Evolutionary conservation across 2,113 vertebrate genomes (phyloP).

Genomic region (Danio rerio): GRCz12tu NC_133192.1:10405501-10406000

Average conservation of each 20-base stretch:
- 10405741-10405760: constrained; percentile 81
- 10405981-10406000: constrained; percentile 78
- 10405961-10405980: constrained; percentile 76
- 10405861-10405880: constrained; percentile 84
- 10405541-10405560: background rate
- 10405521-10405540: background rate
- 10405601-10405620: background rate
- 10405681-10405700: constrained; percentile 67
- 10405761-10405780: constrained; percentile 78
- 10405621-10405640: background rate
- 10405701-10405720: constrained; percentile 62
- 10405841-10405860: constrained; percentile 85
- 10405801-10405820: constrained; percentile 75
- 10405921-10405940: constrained; percentile 79
- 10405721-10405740: constrained; percentile 72
- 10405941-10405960: constrained; percentile 78
- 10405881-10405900: constrained; percentile 66
- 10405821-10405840: constrained; percentile 83
- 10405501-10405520: constrained; percentile 1
- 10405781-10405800: constrained; percentile 74
- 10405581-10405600: background rate
- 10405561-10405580: background rate
- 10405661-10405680: constrained; percentile 52
- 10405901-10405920: constrained; percentile 69
- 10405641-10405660: constrained; percentile 21